phyloP scores from a whole-genome alignment of 2,113 vertebrate species.

The Monopterus albus region DNA sequence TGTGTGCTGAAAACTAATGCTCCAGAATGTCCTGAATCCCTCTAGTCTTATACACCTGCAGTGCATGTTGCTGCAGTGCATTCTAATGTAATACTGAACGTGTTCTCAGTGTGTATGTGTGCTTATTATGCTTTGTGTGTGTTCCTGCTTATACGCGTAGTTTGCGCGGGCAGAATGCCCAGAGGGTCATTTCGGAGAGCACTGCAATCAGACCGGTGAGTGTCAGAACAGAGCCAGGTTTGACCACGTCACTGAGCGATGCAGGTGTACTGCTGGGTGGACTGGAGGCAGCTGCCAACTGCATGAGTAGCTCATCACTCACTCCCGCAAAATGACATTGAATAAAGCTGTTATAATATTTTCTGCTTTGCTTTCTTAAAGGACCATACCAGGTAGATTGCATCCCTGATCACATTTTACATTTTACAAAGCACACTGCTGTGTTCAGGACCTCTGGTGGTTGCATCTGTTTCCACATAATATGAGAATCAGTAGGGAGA shows the following conservation, averaged over 20 bases:
- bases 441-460: no score
- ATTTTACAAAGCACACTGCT: no score
- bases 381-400: background rate
- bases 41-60: background rate
- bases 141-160: constrained; percentile 6
- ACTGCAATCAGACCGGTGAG: constrained; percentile 68
- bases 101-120: constrained; percentile 9
- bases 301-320: constrained; percentile 67
- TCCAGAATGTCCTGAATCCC: constrained; percentile 16
- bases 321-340: background rate
- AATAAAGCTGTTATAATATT: background rate
- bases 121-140: constrained; percentile 5
- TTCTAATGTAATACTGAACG: constrained; percentile 13
- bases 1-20: constrained; percentile 35
- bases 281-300: constrained; percentile 70
- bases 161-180: constrained; percentile 69
- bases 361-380: background rate
- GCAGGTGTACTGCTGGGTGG: constrained; percentile 66
- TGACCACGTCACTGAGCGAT: constrained; percentile 63
- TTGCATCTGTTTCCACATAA: no score
- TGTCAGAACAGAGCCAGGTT: constrained; percentile 75
- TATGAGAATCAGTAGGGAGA: no score
- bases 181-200: constrained; percentile 59
- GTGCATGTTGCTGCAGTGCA: background rate
- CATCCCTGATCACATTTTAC: no score